Evolutionary conservation across 2,113 vertebrate genomes (phyloP).

Genomic region (Hucho hucho): DNA sequence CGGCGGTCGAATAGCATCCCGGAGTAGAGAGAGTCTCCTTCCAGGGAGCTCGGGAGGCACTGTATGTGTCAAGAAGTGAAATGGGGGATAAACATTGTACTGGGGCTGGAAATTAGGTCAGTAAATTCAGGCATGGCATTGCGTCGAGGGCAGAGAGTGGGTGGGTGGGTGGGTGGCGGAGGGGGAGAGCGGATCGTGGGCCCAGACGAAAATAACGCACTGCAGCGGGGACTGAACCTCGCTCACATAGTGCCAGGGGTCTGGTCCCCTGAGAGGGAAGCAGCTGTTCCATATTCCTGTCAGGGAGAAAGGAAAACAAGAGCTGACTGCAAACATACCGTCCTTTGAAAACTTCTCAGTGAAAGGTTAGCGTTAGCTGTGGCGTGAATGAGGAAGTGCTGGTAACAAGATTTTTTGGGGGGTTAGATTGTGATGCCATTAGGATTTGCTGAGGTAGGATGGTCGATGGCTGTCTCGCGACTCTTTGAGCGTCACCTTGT

Average conservation of each 20-base stretch:
- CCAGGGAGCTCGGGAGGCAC: background rate
- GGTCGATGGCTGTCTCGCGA: conserved; percentile 26
- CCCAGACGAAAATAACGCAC: conserved; percentile 65
- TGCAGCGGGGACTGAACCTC: conserved; percentile 60
- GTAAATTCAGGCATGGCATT: conserved; percentile 15
- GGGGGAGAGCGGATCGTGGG: conserved; percentile 1
- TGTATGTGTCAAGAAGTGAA: background rate
- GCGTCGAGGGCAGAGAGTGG: background rate
- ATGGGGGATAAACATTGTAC: background rate
- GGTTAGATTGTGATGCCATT: conserved; percentile 14
- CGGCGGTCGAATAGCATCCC: background rate
- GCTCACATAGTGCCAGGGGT: conserved; percentile 49
- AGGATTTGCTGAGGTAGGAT: conserved; percentile 24
- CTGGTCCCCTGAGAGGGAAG: conserved; percentile 57
- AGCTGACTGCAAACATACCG: conserved; percentile 32
- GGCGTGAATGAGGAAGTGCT: conserved; percentile 46
- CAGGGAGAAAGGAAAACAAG: conserved; percentile 15
- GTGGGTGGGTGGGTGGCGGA: background rate
- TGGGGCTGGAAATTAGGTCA: conserved; percentile 22
- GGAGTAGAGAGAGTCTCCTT: background rate
- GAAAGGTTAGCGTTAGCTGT: conserved; percentile 32
- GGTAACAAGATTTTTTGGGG: conserved; percentile 37
- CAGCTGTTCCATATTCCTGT: conserved; percentile 69
- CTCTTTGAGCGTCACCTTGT: conserved; percentile 39
- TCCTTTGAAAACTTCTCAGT: background rate